Conservation (phyloP, 2,888 invertebrate genomes). For the Epirrhoe tristata region DNA sequence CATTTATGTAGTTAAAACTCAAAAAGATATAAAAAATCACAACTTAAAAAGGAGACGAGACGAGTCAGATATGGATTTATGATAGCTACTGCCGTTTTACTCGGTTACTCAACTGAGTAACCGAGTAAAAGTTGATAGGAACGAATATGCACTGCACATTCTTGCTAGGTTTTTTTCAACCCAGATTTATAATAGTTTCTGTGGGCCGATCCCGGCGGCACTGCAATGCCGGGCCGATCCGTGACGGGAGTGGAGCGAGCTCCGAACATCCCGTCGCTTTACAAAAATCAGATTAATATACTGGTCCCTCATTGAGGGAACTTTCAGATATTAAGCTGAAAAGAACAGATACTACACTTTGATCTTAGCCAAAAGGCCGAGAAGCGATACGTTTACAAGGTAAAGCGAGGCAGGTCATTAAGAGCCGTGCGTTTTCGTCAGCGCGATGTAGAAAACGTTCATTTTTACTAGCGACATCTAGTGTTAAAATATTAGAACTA, state of each 20-base stretch:
- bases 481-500: background rate
- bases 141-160: too few relatives aligned
- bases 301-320: constrained; percentile 10
- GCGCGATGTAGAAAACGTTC: background rate
- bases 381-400: background rate
- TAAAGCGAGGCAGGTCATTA: background rate
- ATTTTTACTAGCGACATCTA: constrained; percentile 7
- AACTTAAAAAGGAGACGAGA: too few relatives aligned
- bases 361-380: constrained; percentile 12
- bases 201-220: constrained; percentile 8
- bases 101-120: too few relatives aligned
- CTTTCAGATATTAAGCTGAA: constrained; percentile 11
- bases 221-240: constrained; percentile 4
- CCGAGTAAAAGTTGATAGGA: too few relatives aligned
- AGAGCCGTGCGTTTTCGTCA: constrained; percentile 2
- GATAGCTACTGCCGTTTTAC: too few relatives aligned
- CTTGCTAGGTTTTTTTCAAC: too few relatives aligned
- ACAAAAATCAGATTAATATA: constrained; percentile 9
- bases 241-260: constrained; percentile 10
- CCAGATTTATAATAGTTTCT: too few relatives aligned
- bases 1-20: too few relatives aligned
- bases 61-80: too few relatives aligned
- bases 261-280: constrained; percentile 10
- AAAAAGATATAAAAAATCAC: too few relatives aligned
- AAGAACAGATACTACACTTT: constrained; percentile 11